A percentile compares a stretch with the other conserved stretches of the same genome.
Evolutionary conservation across 2,113 vertebrate species (phyloP).

Genomic region (Archocentrus centrarchus): DNA sequence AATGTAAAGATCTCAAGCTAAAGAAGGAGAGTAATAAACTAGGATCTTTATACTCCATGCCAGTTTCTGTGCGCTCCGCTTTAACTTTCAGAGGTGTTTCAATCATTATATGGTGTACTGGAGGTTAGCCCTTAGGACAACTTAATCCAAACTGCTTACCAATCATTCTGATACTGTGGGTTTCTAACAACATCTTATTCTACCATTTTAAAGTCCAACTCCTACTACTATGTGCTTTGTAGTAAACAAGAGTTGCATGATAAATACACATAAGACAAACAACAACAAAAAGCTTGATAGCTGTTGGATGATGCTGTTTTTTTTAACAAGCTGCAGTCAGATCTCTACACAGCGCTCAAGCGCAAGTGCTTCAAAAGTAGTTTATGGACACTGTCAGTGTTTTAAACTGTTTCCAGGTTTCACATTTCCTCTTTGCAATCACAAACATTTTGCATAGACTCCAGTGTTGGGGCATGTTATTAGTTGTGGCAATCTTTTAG

Average conservation of each 20-base stretch:
- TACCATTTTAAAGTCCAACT: neutral
- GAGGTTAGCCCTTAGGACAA: conserved; percentile 68
- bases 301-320: neutral
- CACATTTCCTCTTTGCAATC: conserved; percentile 27
- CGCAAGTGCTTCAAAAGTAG: conserved; percentile 6
- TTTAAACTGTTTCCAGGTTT: conserved; percentile 14
- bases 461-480: conserved; percentile 11
- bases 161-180: neutral
- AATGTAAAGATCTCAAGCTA: neutral
- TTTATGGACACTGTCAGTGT: conserved; percentile 7
- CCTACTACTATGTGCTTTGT: conserved; percentile 55
- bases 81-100: conserved; percentile 19
- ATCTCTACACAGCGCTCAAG: neutral
- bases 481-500: conserved; percentile 9
- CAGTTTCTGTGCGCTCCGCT: conserved; percentile 13
- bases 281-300: neutral
- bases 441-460: conserved; percentile 68
- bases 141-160: conserved; percentile 17
- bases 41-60: neutral
- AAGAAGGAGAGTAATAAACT: conserved; percentile 8
- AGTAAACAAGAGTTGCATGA: conserved; percentile 24
- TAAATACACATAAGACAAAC: neutral
- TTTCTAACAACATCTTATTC: neutral
- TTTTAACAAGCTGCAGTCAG: neutral
- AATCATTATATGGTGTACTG: conserved; percentile 19